Conservation (phyloP, 1,140 invertebrate genomes). For the Pissodes strobi region DNA sequence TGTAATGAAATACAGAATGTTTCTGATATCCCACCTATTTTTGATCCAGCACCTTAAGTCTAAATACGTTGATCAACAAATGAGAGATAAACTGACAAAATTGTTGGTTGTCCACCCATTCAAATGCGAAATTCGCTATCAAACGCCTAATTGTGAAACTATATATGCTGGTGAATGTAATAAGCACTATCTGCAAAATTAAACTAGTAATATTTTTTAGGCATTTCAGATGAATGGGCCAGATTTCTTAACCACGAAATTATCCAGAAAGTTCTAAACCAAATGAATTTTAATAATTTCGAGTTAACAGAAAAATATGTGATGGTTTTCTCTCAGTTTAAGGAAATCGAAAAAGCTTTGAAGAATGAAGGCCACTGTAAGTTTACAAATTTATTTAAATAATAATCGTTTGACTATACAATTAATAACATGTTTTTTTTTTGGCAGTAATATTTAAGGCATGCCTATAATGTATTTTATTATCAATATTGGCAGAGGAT, state of each 20-base stretch:
- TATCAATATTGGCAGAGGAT: neutral
- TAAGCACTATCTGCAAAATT: too few species aligned
- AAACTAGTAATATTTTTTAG: too few species aligned
- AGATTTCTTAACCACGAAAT: constrained; percentile 34
- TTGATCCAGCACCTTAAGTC: too few species aligned
- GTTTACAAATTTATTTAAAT: neutral
- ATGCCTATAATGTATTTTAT: neutral
- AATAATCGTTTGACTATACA: neutral
- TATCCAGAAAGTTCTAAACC: constrained; percentile 31
- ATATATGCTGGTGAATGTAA: too few species aligned
- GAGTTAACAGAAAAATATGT: constrained; percentile 43
- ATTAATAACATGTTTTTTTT: neutral
- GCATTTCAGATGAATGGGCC: constrained; percentile 22
- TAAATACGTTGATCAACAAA: too few species aligned
- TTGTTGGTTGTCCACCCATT: too few species aligned
- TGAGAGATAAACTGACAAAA: too few species aligned
- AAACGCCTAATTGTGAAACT: constrained; percentile 7
- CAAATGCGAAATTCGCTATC: too few species aligned
- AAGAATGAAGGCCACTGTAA: constrained; percentile 21
- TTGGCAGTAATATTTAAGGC: neutral
- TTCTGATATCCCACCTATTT: too few species aligned
- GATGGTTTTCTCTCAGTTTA: constrained; percentile 35
- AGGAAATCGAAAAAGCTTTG: constrained; percentile 33
- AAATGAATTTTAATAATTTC: constrained; percentile 39
- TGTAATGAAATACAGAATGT: too few species aligned